Evolutionary conservation across 2,888 invertebrate genomes (phyloP), one percentile per base, ranked within the genome.

Genomic region (Drosophila demipolita): DNA sequence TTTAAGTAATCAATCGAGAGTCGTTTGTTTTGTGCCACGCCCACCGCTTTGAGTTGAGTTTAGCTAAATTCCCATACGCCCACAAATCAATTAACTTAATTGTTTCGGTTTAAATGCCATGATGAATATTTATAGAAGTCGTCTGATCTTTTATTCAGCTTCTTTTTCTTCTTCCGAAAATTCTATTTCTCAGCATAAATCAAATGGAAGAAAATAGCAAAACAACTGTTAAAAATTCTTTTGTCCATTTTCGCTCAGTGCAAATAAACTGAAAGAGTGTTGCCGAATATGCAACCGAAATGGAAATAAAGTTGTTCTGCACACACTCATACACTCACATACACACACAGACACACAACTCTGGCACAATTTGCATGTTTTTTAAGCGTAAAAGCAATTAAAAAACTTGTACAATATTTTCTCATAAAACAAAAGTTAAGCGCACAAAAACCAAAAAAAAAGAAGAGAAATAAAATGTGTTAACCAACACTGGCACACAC

Each of bases 371-470:
- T 80, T 79, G 59, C 82, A 61, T 66, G 68, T 74, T 80, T 74
- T 83, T 77, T 78, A 81, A 79, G 82, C 75, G 71, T 66, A 69
- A 81, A 87, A 87, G 69, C 77, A 82, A 82, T 89, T 89, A 73
- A 75, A 88, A 84, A 84, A 75, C 77, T 87, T 87, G 69, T 72
- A 77, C 73, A 75, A 84, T 84, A 82, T 87, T 89, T 85, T 87
- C 82, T 74, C 87, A 81, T 81, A 79, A 80, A 88, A 80, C 78
- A 80, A 85, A 82, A 80, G 78, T 81, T 71, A 60, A 83, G 70
- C 64, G 38, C 65, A 65, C 42, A 36, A 15, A 7, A 17, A 15
- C 36, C 52, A 69, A 32, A 68, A 75, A 71, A 23, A 33, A 4
- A 0, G 9, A 32, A 0, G 23, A 15, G 36, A 36, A 36, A 17